A percentile compares a stretch with the other conserved stretches of the same genome.
Conservation (phyloP, 2,888 invertebrate species). For the Steinernema carpocapsae region DNA sequence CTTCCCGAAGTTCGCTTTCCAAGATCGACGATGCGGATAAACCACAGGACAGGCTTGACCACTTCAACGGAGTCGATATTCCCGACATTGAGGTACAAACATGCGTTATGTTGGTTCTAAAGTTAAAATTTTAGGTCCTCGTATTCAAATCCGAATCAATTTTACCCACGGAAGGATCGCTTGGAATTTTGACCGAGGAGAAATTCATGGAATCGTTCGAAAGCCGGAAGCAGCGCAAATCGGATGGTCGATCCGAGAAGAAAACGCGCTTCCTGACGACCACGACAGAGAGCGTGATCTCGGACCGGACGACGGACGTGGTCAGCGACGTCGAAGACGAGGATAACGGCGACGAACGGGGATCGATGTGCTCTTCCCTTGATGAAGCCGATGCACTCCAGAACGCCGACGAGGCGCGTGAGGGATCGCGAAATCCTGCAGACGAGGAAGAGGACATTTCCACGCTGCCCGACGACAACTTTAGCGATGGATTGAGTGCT, state of each 20-base stretch:
- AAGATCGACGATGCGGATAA: slow-evolving; percentile 15
- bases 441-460: slow-evolving; percentile 55
- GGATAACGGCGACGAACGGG: slow-evolving; percentile 43
- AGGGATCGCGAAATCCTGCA: slow-evolving; percentile 43
- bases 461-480: slow-evolving; percentile 76
- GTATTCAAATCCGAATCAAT: slow-evolving; percentile 38
- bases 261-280: slow-evolving; percentile 58
- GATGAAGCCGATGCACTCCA: slow-evolving; percentile 38
- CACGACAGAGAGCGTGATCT: slow-evolving; percentile 49
- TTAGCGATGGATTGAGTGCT: slow-evolving; percentile 80
- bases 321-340: slow-evolving; percentile 58
- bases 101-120: not conserved
- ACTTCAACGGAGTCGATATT: not conserved
- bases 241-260: slow-evolving; percentile 53
- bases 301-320: slow-evolving; percentile 49
- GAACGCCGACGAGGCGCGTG: slow-evolving; percentile 39
- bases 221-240: slow-evolving; percentile 43
- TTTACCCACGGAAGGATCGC: slow-evolving; percentile 54
- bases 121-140: slow-evolving; percentile 38
- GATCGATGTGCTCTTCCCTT: slow-evolving; percentile 44
- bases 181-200: slow-evolving; percentile 69
- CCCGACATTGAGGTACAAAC: not conserved
- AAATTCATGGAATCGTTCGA: slow-evolving; percentile 68
- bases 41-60: not conserved
- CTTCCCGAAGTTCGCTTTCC: slow-evolving; percentile 19